Evolutionary conservation across 2,888 invertebrate species (phyloP).

Genomic region (Nycteola revayana): DNA sequence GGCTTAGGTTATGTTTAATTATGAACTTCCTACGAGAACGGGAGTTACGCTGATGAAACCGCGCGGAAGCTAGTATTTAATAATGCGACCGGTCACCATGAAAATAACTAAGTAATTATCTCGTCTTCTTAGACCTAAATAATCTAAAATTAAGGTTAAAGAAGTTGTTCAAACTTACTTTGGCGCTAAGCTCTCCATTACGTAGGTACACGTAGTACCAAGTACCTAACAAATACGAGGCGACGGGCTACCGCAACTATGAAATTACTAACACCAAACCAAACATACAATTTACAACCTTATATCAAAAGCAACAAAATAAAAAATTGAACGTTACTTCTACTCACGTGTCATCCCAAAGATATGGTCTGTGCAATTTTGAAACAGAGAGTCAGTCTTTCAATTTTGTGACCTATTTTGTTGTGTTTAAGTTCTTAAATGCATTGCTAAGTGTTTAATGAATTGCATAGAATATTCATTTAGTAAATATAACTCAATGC

Average conservation of each 20-base stretch:
- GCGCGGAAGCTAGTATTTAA: no score
- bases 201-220: no score
- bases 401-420: conserved; percentile 6
- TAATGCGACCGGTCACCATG: no score
- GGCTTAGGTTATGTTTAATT: no score
- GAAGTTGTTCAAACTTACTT: no score
- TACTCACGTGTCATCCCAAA: conserved; percentile 4
- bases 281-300: conserved; percentile 4
- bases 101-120: no score
- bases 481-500: not conserved
- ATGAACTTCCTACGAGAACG: no score
- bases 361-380: conserved; percentile 7
- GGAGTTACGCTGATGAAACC: no score
- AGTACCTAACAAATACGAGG: conserved; percentile 8
- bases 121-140: no score
- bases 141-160: no score
- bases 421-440: conserved; percentile 1
- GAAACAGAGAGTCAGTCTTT: no score
- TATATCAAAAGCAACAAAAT: conserved; percentile 1
- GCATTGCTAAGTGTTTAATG: not conserved
- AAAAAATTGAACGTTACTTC: not conserved
- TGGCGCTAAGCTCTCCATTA: no score
- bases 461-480: conserved; percentile 7
- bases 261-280: conserved; percentile 3
- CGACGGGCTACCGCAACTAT: conserved; percentile 5